Base-by-base conservation (phyloP, 2,888 invertebrate species). In the Embidobia sp. region DNA sequence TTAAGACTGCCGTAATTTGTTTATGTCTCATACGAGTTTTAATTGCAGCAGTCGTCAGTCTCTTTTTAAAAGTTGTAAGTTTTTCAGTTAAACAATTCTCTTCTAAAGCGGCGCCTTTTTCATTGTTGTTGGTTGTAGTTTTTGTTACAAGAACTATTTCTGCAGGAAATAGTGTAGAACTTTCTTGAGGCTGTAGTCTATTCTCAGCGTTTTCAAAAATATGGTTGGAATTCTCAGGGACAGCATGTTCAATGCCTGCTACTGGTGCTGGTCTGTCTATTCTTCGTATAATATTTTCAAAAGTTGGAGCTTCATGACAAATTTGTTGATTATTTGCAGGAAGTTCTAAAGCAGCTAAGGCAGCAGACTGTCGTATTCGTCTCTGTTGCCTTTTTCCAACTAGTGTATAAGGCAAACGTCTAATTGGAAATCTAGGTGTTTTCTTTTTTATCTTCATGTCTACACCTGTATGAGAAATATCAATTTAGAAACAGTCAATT, bases 381-480 rank as follows among this genome's bases (percentile, higher is more conserved):
- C 40, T 40, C 8, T 18, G 40, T n/a, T 40, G 40, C 16, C 40
- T 40, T 40, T 40, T 8, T 18, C 40, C 40, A 15, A 40, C 8
- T 40, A 10, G 18, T 8, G 7, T 10, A 18, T 40, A 40, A 6
- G 40, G 40, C 16, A 8, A 8, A 15, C 18, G 40, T 40, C 40
- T 40, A 16, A 40, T 15, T 15, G 35, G 35, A 35, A 7, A 35
- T 35, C 8, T 29, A 2, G n/a, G 3, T 29, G 8, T 29, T 29
- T 29, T 29, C 2, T 35, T 35, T 13, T 10, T 10, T 35, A 13
- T 13, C 7, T 35, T 35, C 35, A 35, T 35, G 7, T 7, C 13
- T 11, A 35, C 13, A 13, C 35, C 35, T 35, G 13, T 4, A 35
- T n/a, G n/a, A n/a, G n/a, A n/a, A n/a, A n/a, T n/a, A n/a, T n/a